Conservation (phyloP, 2,113 vertebrate species). For the Menidia beryllina region DNA sequence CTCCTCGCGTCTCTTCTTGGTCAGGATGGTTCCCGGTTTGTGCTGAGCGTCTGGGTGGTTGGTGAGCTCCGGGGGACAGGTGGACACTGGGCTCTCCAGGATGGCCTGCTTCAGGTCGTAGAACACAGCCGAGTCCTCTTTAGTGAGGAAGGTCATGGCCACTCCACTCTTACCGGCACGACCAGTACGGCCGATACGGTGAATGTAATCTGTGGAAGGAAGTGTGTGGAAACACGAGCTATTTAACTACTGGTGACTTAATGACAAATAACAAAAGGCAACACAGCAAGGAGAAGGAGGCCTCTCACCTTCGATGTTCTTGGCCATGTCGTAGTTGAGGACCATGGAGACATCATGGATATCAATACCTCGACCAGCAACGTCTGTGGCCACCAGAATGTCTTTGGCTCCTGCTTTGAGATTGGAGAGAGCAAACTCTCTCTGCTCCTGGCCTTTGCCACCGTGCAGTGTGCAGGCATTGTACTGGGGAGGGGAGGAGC, state of each 20-base stretch:
- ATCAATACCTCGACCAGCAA: conserved; percentile 96
- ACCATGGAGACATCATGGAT: conserved; percentile 99
- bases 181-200: conserved; percentile 97
- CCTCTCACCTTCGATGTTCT: conserved; percentile 95
- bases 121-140: conserved; percentile 95
- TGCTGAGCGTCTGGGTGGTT: conserved; percentile 98
- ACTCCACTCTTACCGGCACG: conserved; percentile 97
- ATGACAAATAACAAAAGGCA: not conserved
- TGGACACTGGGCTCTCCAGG: conserved; percentile 95
- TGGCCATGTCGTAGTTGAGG: conserved; percentile 99
- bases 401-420: conserved; percentile 98
- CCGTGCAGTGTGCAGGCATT: conserved; percentile 98
- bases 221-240: not conserved
- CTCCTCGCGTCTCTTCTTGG: conserved; percentile 97
- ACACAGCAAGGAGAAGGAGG: not conserved
- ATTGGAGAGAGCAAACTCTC: conserved; percentile 97
- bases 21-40: conserved; percentile 98
- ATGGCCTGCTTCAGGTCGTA: conserved; percentile 98
- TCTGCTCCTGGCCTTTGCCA: conserved; percentile 97
- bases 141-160: conserved; percentile 98
- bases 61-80: conserved; percentile 93
- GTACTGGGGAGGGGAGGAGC: conserved; percentile 83
- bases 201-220: conserved; percentile 90
- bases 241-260: not conserved
- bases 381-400: conserved; percentile 97